These are phyloP conservation scores for Ennomos erosarius DNA, from an alignment of 2,888 invertebrate species.

Conservation along the genomic window DNA sequence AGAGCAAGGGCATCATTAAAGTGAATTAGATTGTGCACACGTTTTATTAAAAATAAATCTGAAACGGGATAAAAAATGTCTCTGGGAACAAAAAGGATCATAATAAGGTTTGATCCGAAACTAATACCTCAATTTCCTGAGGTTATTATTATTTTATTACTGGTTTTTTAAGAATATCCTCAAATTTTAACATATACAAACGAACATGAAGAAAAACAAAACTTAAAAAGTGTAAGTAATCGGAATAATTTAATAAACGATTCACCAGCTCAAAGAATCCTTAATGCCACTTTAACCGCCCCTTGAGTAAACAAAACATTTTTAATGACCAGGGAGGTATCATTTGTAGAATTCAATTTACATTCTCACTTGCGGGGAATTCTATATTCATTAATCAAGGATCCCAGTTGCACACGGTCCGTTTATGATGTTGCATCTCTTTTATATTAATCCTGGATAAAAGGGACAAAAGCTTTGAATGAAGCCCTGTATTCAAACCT, in stretches of 20 bases:
- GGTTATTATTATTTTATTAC: conserved; percentile 56
- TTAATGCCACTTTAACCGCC: conserved; percentile 41
- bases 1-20: conserved; percentile 26
- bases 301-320: conserved; percentile 59
- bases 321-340: conserved; percentile 53
- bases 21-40: conserved; percentile 22
- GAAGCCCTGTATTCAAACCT: conserved; percentile 55
- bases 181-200: too few relatives aligned
- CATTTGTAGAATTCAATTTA: conserved; percentile 64
- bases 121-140: conserved; percentile 71
- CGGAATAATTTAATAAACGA: not conserved
- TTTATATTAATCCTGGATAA: conserved; percentile 20
- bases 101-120: conserved; percentile 71
- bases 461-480: conserved; percentile 31
- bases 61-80: conserved; percentile 61
- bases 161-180: too few relatives aligned
- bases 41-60: conserved; percentile 64
- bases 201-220: too few relatives aligned
- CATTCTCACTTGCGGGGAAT: conserved; percentile 58
- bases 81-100: conserved; percentile 58
- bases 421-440: conserved; percentile 32
- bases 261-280: conserved; percentile 19
- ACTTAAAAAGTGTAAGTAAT: too few relatives aligned
- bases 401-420: conserved; percentile 42
- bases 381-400: conserved; percentile 67